These are phyloP conservation scores for Enteromius afrohamiltoni DNA, from an alignment of 2,797 vertebrate species.

Conservation along the genomic window DNA sequence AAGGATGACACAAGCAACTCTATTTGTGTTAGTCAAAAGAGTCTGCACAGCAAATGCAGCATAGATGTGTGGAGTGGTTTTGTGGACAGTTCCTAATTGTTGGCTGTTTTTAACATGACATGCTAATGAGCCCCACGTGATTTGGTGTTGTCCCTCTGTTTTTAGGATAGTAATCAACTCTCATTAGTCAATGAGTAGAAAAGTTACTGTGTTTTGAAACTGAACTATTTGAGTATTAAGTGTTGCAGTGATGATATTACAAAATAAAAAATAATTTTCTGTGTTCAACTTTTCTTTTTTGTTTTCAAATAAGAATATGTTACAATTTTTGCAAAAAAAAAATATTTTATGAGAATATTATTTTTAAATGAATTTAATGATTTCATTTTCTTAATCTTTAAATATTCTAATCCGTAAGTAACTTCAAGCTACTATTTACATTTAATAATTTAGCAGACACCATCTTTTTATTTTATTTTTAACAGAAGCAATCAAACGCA, in stretches of 20 bases:
- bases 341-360: too few species aligned
- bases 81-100: constrained; percentile 67
- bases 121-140: constrained; percentile 71
- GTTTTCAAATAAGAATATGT: too few species aligned
- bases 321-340: too few species aligned
- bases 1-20: constrained; percentile 36
- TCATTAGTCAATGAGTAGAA: constrained; percentile 74
- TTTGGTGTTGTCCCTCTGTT: constrained; percentile 64
- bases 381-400: too few species aligned
- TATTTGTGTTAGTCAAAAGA: constrained; percentile 39
- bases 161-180: constrained; percentile 76
- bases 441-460: too few species aligned
- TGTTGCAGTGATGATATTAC: neutral
- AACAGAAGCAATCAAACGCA: too few species aligned
- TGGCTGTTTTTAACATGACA: constrained; percentile 68
- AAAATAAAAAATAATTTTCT: neutral
- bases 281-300: neutral
- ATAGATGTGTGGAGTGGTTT: constrained; percentile 73
- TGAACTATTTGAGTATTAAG: neutral
- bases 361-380: too few species aligned
- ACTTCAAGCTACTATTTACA: too few species aligned
- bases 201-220: constrained; percentile 61
- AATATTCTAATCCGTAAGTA: too few species aligned
- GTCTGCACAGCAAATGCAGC: constrained; percentile 49
- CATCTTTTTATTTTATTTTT: too few species aligned